Evolutionary conservation across 2,888 invertebrate genomes (phyloP).

Genomic region (Hermodice carunculata): DNA sequence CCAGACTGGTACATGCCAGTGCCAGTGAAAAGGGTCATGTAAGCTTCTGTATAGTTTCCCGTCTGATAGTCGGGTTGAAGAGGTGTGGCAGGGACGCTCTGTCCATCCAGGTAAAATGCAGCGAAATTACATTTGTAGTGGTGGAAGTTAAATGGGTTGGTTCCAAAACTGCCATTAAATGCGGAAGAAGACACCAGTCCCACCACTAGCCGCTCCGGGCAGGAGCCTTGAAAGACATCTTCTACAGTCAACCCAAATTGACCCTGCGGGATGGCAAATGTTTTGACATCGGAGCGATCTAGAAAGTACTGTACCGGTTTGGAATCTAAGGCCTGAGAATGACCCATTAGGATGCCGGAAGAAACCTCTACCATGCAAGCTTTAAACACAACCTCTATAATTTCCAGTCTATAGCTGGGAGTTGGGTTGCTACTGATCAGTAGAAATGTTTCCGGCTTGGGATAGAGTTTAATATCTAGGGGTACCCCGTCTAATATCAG

Average conservation of each 20-base stretch:
- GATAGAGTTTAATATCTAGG: not conserved
- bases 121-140: not conserved
- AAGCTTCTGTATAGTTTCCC: not conserved
- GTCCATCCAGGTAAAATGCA: not conserved
- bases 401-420: not conserved
- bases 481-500: not conserved
- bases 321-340: not conserved
- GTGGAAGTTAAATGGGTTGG: not conserved
- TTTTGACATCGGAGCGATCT: not conserved
- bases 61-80: not conserved
- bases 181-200: not conserved
- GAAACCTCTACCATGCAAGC: not conserved
- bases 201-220: not conserved
- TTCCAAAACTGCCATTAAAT: not conserved
- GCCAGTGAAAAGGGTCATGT: conserved; percentile 1
- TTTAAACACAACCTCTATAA: not conserved
- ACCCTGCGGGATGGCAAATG: not conserved
- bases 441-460: not conserved
- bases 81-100: not conserved
- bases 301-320: not conserved
- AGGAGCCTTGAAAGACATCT: not conserved
- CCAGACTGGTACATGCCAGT: not conserved
- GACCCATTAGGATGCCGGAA: not conserved
- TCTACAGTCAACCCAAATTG: not conserved
- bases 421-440: not conserved